Percentiles rank a stretch among this genome's conserved stretches.
Conservation (phyloP, 2,113 vertebrate species). For the Mobula birostris region DNA sequence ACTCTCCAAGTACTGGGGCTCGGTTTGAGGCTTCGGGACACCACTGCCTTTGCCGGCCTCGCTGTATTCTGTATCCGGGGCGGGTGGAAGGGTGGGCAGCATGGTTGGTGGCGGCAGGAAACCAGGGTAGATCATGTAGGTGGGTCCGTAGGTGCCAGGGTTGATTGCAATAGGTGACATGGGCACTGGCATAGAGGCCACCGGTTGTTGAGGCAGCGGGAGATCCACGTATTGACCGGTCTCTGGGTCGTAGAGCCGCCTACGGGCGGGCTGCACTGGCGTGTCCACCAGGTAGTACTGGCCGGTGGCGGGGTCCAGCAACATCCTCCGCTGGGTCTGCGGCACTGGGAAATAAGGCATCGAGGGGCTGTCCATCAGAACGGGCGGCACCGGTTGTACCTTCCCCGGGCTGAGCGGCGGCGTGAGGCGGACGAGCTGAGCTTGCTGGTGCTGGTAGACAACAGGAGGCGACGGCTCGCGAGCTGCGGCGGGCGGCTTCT, state of each 20-base stretch:
- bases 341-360: conserved; percentile 57
- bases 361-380: conserved; percentile 53
- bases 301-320: conserved; percentile 84
- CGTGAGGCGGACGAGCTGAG: conserved; percentile 47
- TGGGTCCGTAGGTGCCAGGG: conserved; percentile 67
- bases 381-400: conserved; percentile 43
- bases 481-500: conserved; percentile 40
- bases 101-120: conserved; percentile 65
- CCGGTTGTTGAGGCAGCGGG: conserved; percentile 63
- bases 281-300: conserved; percentile 90
- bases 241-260: conserved; percentile 86
- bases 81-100: conserved; percentile 64
- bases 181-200: conserved; percentile 60
- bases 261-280: conserved; percentile 70
- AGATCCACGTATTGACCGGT: conserved; percentile 90
- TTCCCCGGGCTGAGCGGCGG: conserved; percentile 39
- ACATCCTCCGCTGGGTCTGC: conserved; percentile 81
- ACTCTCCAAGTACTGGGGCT: conserved; percentile 63
- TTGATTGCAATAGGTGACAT: conserved; percentile 73
- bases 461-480: conserved; percentile 37
- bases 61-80: conserved; percentile 43
- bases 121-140: conserved; percentile 88
- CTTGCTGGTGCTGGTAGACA: conserved; percentile 33
- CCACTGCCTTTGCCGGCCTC: conserved; percentile 30
- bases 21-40: conserved; percentile 44